Evolutionary conservation across 1,140 invertebrate species (phyloP), one percentile per base, ranked within the genome.

Genomic region (Heterodera schachtii): DNA sequence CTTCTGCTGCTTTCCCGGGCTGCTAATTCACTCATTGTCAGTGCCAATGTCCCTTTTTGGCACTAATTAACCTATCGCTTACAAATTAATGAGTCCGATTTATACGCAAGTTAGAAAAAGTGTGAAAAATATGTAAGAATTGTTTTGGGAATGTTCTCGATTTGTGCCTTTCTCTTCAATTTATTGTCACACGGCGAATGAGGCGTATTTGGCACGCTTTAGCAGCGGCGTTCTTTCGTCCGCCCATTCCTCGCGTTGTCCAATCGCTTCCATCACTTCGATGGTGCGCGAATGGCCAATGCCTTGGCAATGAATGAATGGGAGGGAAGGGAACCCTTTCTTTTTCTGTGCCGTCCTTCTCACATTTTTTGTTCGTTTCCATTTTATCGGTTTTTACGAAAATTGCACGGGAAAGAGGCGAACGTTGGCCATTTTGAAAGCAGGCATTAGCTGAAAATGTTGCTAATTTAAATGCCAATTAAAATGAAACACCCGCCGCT

Each of bases 331-430:
- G 31, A 31, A 31, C 1, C 31, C 31, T 31, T 31, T 31, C 31
- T 31, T 31, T 31, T 31, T 31, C 71, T 41, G 49, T 31, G 31
- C 11, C 49, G 6, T 44, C 16, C 31, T 31, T 57, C 87, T 84
- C 83, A 89, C 88, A 90, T 70, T 78, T 80, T 64, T 80, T 86
- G 43, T 90, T 84, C 49, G 89, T 90, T 77, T 89, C 89, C n/a
- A 89, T 73, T 80, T 89, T 89, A 43, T 89, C 88, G 11, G 88
- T 89, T 78, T 89, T 89, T 6, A 90, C 83, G 73, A 89, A 89
- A 8, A 89, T 73, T 3, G 88, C 87, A 21, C 88, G 52, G 9
- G 88, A 89, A 7, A 89, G 74, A 1, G 88, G 88, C 0, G 87
- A 89, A 60, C 88, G 71, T 69, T 89, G 89, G n/a, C 89, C 89